Conservation (phyloP, 2,797 vertebrate species). For the Pangasius larnaudii region DNA sequence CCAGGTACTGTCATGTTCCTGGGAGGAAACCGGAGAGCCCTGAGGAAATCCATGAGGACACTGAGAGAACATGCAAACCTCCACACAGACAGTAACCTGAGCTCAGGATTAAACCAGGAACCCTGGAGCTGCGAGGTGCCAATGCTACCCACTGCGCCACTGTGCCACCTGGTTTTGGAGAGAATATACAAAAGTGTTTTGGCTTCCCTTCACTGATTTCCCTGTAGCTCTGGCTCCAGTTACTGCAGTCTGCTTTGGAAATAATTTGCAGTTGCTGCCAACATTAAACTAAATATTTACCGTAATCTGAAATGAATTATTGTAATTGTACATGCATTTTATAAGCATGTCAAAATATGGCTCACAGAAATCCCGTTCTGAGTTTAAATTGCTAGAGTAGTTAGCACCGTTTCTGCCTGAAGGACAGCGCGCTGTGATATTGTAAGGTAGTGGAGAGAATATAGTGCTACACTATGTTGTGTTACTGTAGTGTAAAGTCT, state of each 20-base stretch:
- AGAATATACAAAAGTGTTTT: background rate
- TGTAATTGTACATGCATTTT: background rate
- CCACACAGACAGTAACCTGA: background rate
- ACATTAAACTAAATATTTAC: constrained; percentile 1
- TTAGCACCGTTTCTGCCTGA: background rate
- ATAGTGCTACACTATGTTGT: background rate
- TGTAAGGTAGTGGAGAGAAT: background rate
- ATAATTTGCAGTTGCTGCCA: background rate
- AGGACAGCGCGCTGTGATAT: background rate
- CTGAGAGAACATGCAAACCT: no score
- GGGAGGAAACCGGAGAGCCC: background rate
- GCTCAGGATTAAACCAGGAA: background rate
- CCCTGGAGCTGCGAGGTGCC: background rate
- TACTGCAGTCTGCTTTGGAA: background rate
- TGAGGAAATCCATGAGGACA: background rate
- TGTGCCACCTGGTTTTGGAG: background rate
- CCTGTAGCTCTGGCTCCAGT: background rate
- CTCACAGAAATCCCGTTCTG: background rate
- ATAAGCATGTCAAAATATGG: background rate
- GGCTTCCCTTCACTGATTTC: background rate
- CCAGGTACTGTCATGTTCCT: background rate
- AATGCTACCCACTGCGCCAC: background rate
- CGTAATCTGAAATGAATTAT: background rate
- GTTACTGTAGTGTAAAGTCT: background rate
- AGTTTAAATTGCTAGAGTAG: background rate